Evolutionary conservation across 1,140 invertebrate species (phyloP).

Genomic region (Manduca sexta): DNA sequence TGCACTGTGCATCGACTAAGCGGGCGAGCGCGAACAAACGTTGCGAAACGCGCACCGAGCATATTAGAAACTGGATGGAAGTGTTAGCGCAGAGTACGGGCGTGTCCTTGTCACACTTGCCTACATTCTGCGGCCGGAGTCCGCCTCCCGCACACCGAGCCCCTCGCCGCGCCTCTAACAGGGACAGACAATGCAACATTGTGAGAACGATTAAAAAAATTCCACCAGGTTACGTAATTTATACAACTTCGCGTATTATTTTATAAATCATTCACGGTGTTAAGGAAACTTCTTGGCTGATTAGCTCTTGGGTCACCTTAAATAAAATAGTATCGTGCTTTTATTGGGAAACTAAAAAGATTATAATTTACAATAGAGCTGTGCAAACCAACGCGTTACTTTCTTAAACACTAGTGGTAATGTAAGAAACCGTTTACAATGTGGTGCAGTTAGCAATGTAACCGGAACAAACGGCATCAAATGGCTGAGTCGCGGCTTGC

Average conservation of each 20-base stretch:
- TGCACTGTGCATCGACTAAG: conserved; percentile 42
- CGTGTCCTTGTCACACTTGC: conserved; percentile 72
- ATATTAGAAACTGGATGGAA: conserved; percentile 71
- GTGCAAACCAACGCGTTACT: too few species aligned
- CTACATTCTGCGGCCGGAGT: conserved; percentile 58
- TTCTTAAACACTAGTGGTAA: too few species aligned
- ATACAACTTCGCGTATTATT: conserved; percentile 1
- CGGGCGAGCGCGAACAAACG: conserved; percentile 43
- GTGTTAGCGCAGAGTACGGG: conserved; percentile 67
- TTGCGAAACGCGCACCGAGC: conserved; percentile 63
- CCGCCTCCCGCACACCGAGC: conserved; percentile 37
- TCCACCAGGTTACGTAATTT: conserved; percentile 31
- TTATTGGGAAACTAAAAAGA: too few species aligned
- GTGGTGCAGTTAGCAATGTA: conserved; percentile 26
- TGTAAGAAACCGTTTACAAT: conserved; percentile 16
- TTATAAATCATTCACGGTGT: neutral
- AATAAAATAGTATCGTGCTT: too few species aligned
- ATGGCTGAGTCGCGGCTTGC: conserved; percentile 21
- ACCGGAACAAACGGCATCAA: conserved; percentile 65
- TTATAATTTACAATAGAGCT: too few species aligned
- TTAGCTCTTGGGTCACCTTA: too few species aligned
- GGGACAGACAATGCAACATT: conserved; percentile 60
- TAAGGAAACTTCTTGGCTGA: too few species aligned
- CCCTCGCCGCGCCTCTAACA: conserved; percentile 35
- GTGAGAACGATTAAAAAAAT: conserved; percentile 51